Percentiles rank a stretch among this genome's conserved stretches.
These are phyloP conservation scores for Tenthredo amoena DNA, from an alignment of 2,888 invertebrate species.

Conservation along the genomic window DNA sequence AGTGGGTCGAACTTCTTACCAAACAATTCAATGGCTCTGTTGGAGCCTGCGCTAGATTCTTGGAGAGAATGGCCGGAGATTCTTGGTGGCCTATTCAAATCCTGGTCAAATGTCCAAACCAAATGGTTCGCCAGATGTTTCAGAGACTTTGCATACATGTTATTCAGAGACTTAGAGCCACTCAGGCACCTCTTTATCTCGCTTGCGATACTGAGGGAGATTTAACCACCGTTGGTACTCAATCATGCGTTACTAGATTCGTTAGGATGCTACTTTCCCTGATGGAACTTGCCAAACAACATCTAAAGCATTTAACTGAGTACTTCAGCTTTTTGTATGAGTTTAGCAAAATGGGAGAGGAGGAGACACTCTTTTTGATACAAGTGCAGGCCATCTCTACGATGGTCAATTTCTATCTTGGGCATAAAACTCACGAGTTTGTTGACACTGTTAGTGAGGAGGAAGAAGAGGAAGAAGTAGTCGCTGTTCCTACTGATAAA, in stretches of 20 bases:
- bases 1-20: constrained; percentile 96
- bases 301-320: constrained; percentile 93
- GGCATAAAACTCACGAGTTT: constrained; percentile 88
- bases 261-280: constrained; percentile 92
- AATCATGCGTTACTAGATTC: constrained; percentile 95
- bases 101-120: constrained; percentile 96
- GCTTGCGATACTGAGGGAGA: constrained; percentile 83
- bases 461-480: constrained; percentile 85
- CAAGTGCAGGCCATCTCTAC: constrained; percentile 93
- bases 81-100: constrained; percentile 98
- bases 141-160: constrained; percentile 97
- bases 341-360: constrained; percentile 97
- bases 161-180: constrained; percentile 89
- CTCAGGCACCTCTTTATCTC: constrained; percentile 84
- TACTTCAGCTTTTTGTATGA: constrained; percentile 96
- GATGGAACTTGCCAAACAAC: constrained; percentile 93
- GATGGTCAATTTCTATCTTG: constrained; percentile 95
- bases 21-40: constrained; percentile 96
- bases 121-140: constrained; percentile 98
- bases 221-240: constrained; percentile 83
- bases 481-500: constrained; percentile 85
- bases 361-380: constrained; percentile 93
- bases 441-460: constrained; percentile 87
- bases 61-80: constrained; percentile 95
- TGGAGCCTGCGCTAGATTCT: constrained; percentile 94